A percentile compares a stretch with the other conserved stretches of the same genome.
These are phyloP conservation scores for Xylota segnis DNA, from an alignment of 2,888 invertebrate species.

Conservation along the genomic window DNA sequence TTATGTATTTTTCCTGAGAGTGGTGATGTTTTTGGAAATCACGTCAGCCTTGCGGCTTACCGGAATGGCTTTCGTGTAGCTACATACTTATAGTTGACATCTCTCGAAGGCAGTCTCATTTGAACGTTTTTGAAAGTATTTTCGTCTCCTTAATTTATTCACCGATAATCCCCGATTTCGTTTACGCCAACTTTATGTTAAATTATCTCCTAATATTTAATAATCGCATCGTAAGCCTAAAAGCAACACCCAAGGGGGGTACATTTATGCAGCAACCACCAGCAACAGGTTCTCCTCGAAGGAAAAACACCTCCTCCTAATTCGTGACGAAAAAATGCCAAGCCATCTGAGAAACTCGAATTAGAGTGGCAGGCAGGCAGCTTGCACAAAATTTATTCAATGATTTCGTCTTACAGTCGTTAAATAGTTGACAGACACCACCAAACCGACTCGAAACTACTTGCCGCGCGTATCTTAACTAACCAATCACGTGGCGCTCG, in stretches of 20 bases:
- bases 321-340: neutral
- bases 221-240: constrained; percentile 1
- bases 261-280: neutral
- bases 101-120: neutral
- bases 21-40: too few relatives aligned
- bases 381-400: constrained; percentile 64
- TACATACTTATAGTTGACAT: too few relatives aligned
- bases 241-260: neutral
- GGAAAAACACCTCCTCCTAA: neutral
- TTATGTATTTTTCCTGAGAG: too few relatives aligned
- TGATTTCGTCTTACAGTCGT: constrained; percentile 68
- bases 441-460: constrained; percentile 36
- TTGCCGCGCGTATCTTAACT: constrained; percentile 56
- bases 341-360: constrained; percentile 40
- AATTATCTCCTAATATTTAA: constrained; percentile 7
- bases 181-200: constrained; percentile 2
- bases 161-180: neutral
- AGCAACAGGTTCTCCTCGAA: neutral
- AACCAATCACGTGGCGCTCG: constrained; percentile 53
- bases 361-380: constrained; percentile 41
- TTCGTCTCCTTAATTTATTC: neutral
- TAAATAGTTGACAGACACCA: constrained; percentile 68
- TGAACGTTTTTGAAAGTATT: neutral
- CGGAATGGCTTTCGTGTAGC: too few relatives aligned
- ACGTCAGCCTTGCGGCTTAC: too few relatives aligned